phyloP scores from a whole-genome alignment of 2,888 invertebrate species.

The Dexiosoma caninum region DNA sequence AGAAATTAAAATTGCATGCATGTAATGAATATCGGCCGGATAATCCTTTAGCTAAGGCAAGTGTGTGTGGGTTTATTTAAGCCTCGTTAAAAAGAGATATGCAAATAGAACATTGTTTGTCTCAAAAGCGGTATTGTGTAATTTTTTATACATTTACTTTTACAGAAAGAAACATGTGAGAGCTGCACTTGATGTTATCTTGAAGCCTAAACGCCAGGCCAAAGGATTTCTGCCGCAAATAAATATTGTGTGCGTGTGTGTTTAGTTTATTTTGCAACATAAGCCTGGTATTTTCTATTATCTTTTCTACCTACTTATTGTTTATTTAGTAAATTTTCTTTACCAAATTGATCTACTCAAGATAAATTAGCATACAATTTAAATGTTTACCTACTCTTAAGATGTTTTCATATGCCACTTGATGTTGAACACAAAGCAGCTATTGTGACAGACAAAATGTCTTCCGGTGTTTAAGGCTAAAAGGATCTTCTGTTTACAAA shows the following conservation, averaged over 20 bases:
- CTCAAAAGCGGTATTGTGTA: constrained; percentile 44
- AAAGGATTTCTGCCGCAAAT: constrained; percentile 40
- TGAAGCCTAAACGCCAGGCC: constrained; percentile 52
- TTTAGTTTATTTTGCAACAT: constrained; percentile 26
- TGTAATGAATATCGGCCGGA: constrained; percentile 27
- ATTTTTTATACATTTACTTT: constrained; percentile 26
- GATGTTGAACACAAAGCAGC: constrained; percentile 16
- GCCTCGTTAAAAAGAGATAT: constrained; percentile 12
- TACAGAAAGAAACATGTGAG: constrained; percentile 29
- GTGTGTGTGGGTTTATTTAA: constrained; percentile 15
- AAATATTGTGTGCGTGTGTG: constrained; percentile 5
- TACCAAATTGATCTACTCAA: constrained; percentile 73
- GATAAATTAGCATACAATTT: constrained; percentile 72
- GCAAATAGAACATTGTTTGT: not conserved
- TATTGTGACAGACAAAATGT: constrained; percentile 62
- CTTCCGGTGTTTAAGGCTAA: constrained; percentile 60
- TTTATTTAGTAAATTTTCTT: constrained; percentile 39
- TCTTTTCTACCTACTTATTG: not conserved
- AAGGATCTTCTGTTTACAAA: constrained; percentile 46
- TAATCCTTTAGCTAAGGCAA: constrained; percentile 47
- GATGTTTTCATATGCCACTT: constrained; percentile 7
- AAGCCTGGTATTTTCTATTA: constrained; percentile 25
- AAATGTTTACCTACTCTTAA: constrained; percentile 25
- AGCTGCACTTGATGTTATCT: constrained; percentile 50
- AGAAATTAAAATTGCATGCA: not conserved